Percentiles rank a stretch among this genome's conserved stretches.
Conservation (phyloP, 2,888 invertebrate species). For the Penaeus monodon region DNA sequence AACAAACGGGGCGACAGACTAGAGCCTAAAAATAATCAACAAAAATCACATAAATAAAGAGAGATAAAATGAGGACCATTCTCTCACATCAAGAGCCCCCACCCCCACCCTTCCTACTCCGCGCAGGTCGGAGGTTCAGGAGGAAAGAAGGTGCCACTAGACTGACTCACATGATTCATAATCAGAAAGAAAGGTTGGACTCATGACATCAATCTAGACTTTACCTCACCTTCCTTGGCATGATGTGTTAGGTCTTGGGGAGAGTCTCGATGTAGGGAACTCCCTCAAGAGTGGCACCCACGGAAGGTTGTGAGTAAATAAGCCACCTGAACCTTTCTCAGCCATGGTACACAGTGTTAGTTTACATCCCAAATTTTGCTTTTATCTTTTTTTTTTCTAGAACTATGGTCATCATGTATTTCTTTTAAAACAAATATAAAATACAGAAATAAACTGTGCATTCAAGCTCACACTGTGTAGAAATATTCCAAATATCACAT, state of each 20-base stretch:
- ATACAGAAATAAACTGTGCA: too few relatives aligned
- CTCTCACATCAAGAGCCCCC: slow-evolving; percentile 10
- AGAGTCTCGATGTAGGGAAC: slow-evolving; percentile 24
- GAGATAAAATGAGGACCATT: slow-evolving; percentile 17
- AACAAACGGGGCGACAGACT: slow-evolving; percentile 53
- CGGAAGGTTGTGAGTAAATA: slow-evolving; percentile 20
- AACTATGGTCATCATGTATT: too few relatives aligned
- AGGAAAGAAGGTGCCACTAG: slow-evolving; percentile 30
- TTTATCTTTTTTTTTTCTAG: too few relatives aligned
- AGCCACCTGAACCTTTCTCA: slow-evolving; percentile 36
- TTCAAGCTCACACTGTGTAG: too few relatives aligned
- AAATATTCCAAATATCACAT: too few relatives aligned
- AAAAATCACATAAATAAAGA: slow-evolving; percentile 36
- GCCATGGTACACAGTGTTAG: slow-evolving; percentile 25
- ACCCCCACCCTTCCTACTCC: too few relatives aligned
- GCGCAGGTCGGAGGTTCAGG: slow-evolving; percentile 7
- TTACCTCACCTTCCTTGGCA: slow-evolving; percentile 31
- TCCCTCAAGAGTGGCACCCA: slow-evolving; percentile 38
- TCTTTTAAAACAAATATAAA: too few relatives aligned
- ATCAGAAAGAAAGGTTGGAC: too few relatives aligned
- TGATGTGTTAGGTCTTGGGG: slow-evolving; percentile 20
- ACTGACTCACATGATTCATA: neutral
- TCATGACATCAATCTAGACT: slow-evolving; percentile 19
- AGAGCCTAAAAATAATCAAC: slow-evolving; percentile 50
- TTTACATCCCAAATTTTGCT: neutral